phyloP scores from a whole-genome alignment of 2,888 invertebrate species.

The Azorinus chamasolen region DNA sequence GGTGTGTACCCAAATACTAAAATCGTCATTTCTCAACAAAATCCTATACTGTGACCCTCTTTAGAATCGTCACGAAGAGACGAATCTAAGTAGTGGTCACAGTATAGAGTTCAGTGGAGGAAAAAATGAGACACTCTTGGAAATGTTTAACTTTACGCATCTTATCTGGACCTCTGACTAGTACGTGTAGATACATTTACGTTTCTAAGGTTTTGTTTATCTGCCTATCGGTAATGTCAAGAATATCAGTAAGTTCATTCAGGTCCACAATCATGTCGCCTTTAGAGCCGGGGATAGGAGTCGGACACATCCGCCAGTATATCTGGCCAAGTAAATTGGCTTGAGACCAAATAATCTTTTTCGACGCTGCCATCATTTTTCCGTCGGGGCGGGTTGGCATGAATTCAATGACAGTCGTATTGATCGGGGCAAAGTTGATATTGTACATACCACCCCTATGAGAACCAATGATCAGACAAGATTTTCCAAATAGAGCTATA shows the following conservation, averaged over 20 bases:
- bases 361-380: background rate
- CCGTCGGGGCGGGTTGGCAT: conserved; percentile 30
- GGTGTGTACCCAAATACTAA: too few species aligned
- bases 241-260: background rate
- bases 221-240: background rate
- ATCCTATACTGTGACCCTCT: too few species aligned
- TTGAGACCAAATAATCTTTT: conserved; percentile 20
- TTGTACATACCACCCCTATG: conserved; percentile 29
- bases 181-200: too few species aligned
- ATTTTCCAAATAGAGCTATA: conserved; percentile 9
- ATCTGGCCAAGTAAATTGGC: conserved; percentile 15
- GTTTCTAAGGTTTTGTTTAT: background rate
- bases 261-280: conserved; percentile 12
- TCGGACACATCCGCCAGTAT: conserved; percentile 19
- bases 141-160: too few species aligned
- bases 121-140: too few species aligned
- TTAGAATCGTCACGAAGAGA: too few species aligned
- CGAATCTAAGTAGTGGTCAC: too few species aligned
- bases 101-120: too few species aligned
- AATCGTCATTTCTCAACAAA: too few species aligned
- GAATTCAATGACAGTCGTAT: conserved; percentile 22
- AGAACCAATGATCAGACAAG: conserved; percentile 20
- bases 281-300: background rate
- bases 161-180: too few species aligned
- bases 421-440: conserved; percentile 18